phyloP scores from a whole-genome alignment of 92 coral and sea anemone species.

The Meandrina meandrites region DNA sequence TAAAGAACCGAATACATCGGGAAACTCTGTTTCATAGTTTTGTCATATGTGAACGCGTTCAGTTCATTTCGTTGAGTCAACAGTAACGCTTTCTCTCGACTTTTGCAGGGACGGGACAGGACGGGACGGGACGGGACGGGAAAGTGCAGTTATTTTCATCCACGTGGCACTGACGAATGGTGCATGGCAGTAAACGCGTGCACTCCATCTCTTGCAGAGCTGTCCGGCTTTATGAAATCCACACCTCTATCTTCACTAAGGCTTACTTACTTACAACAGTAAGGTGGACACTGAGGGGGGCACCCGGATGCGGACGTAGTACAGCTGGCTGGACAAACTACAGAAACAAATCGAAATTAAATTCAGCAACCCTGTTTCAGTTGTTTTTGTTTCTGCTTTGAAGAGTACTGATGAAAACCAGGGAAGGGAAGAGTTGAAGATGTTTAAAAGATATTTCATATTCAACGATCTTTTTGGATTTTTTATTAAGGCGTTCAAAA shows the following conservation, averaged over 20 bases:
- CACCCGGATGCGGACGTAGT: not conserved
- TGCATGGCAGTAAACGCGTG: not conserved
- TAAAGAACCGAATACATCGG: no score
- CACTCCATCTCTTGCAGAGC: not conserved
- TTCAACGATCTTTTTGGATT: no score
- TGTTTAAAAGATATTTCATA: no score
- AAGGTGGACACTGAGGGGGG: not conserved
- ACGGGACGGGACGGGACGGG: not conserved
- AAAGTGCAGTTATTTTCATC: not conserved
- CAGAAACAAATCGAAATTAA: not conserved
- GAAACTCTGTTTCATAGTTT: not conserved
- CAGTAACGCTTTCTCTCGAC: no score
- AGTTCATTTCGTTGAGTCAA: not conserved
- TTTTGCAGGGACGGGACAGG: not conserved
- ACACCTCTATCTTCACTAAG: not conserved
- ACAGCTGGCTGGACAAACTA: slow-evolving; percentile 12
- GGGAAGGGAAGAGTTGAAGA: no score
- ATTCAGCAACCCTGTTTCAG: no score
- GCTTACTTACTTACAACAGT: not conserved
- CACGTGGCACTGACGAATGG: not conserved
- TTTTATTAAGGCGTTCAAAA: no score
- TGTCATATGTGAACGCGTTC: not conserved
- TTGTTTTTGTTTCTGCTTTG: no score
- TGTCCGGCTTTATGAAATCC: not conserved
- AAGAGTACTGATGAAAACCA: no score